Evolutionary conservation across 1,140 invertebrate species (phyloP).

Genomic region (Dolichoris vasculosae): DNA sequence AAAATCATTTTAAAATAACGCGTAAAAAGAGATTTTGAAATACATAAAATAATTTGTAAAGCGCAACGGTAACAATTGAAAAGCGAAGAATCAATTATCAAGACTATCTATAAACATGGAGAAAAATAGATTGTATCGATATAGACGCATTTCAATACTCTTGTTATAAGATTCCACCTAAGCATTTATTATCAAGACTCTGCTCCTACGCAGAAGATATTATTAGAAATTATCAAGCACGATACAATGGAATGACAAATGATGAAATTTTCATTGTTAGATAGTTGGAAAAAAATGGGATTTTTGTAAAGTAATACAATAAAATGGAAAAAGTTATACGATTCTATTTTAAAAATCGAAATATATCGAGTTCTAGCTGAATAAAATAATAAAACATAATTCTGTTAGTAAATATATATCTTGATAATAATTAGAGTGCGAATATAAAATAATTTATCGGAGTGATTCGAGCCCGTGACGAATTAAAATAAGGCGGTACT

Average conservation of each 20-base stretch:
- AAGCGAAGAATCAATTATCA: neutral
- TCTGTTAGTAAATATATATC: neutral
- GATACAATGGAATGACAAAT: neutral
- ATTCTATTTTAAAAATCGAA: neutral
- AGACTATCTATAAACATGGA: neutral
- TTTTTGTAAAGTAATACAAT: neutral
- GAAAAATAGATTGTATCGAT: neutral
- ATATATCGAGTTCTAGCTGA: neutral
- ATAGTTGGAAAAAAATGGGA: neutral
- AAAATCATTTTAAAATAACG: too few species aligned
- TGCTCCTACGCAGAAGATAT: neutral
- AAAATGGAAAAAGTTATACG: neutral
- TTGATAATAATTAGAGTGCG: neutral
- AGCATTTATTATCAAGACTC: neutral
- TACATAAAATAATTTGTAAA: too few species aligned
- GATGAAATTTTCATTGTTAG: neutral
- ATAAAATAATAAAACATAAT: too few species aligned
- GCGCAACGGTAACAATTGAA: neutral
- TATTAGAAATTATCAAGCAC: too few species aligned
- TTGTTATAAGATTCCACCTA: neutral
- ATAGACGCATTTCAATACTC: too few species aligned
- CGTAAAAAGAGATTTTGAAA: too few species aligned
- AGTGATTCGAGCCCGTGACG: too few species aligned
- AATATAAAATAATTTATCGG: too few species aligned
- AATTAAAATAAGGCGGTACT: too few species aligned